Base-by-base conservation (phyloP, 64 coral and sea anemone genomes). In the Stylophora pistillata region DNA sequence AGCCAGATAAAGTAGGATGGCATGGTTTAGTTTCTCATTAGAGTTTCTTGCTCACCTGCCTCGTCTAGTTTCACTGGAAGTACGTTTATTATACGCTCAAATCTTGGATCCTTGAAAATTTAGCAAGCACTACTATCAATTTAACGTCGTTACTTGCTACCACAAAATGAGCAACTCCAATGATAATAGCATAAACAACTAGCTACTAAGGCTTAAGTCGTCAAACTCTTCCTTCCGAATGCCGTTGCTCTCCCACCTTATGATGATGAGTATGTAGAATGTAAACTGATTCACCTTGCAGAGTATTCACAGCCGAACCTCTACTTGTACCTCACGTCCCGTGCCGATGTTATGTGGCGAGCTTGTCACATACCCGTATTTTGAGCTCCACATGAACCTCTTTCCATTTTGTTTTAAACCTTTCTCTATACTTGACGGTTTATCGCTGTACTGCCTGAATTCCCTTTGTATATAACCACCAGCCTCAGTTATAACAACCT, bases 331-430 rank as follows among this genome's bases (percentile, higher is more conserved):
- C 29, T 89, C 73, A 32, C 78, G 59, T 78, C 87, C 87, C 17
- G 74, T 78, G 14, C 87, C 87, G 28, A 89, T 10, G 27, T 89
- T 53, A 27, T 61, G 21, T 32, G 76, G 64, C 55, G 59, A 63
- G 55, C 87, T 78, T 15, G 87, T 69, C 87, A 89, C 78, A 41
- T 28, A 89, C 20, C 87, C 87, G 21, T 78, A 89, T 78, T 70
- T 89, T 6, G 34, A 78, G 34, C 25, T 62, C 87, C 87, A 89
- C 56, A 64, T 55, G 53, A 89, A 89, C 30, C 55, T 89, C 11
- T 78, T 28, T 14, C 27, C 58, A 21, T 66, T 68, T 66, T 14
- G 20, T 29, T 31, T 89, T 23, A 89, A 77, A 64, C 37, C 53
- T 29, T 37, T 12, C 55, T 89, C 74, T 11, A 89, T 18, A 23